Conservation (phyloP, 2,888 invertebrate species). For the Dinocampus coccinellae region DNA sequence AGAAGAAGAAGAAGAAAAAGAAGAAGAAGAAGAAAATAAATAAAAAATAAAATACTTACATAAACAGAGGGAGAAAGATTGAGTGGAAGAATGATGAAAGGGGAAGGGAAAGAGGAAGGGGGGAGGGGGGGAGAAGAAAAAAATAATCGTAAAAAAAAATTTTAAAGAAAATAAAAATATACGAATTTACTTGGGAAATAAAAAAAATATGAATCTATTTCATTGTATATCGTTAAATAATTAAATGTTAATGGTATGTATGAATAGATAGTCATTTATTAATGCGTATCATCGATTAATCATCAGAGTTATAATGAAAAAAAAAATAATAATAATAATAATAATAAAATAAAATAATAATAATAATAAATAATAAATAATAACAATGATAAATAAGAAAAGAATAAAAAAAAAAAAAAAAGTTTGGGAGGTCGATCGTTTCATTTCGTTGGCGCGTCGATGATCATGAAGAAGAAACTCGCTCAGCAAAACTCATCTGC, state of each 20-base stretch:
- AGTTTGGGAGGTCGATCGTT: conserved; percentile 18
- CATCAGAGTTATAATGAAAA: neutral
- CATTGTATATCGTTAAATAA: neutral
- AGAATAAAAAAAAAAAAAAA: neutral
- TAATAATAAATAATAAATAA: too few species aligned
- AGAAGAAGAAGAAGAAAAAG: neutral
- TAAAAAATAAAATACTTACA: neutral
- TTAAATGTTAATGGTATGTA: neutral
- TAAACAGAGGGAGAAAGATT: too few species aligned
- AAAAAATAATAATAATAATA: neutral
- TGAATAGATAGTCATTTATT: neutral
- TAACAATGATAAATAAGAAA: too few species aligned
- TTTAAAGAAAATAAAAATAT: too few species aligned
- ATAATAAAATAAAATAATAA: too few species aligned
- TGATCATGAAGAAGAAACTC: conserved; percentile 21
- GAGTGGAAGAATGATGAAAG: too few species aligned
- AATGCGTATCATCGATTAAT: conserved; percentile 14
- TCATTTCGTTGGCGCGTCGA: conserved; percentile 15
- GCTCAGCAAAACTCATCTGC: conserved; percentile 59
- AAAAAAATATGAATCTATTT: too few species aligned
- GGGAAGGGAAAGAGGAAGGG: too few species aligned
- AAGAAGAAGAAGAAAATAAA: neutral
- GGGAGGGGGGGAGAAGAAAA: too few species aligned
- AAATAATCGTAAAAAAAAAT: too few species aligned
- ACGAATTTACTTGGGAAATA: too few species aligned